A percentile compares a stretch with the other conserved stretches of the same genome.
Evolutionary conservation across 2,113 vertebrate genomes (phyloP).

Genomic region (Rhinoderma darwinii): DNA sequence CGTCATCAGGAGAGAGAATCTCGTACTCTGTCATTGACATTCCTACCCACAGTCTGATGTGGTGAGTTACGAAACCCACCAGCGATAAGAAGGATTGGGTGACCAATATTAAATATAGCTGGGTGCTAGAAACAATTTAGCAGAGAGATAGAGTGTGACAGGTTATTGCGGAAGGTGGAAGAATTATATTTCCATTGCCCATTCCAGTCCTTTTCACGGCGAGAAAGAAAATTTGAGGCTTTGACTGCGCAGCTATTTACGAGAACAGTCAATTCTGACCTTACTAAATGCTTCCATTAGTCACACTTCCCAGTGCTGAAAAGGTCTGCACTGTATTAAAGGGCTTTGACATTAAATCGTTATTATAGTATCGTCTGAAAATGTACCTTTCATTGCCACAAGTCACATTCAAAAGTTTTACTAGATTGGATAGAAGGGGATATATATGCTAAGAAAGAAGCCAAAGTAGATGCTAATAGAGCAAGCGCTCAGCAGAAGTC

Average conservation of each 20-base stretch:
- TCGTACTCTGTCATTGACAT: too few relatives aligned
- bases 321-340: constrained; percentile 44
- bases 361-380: constrained; percentile 33
- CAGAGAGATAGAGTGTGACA: neutral
- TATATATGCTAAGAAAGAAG: neutral
- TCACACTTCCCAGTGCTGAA: constrained; percentile 48
- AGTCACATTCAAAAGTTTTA: constrained; percentile 37
- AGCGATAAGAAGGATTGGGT: neutral
- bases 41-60: too few relatives aligned
- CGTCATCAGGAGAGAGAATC: too few relatives aligned
- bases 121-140: neutral
- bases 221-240: neutral
- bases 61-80: neutral
- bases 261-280: constrained; percentile 45
- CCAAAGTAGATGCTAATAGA: neutral
- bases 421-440: neutral
- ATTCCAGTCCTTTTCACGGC: neutral
- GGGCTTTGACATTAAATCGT: constrained; percentile 45
- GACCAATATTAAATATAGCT: neutral
- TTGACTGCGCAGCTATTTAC: neutral
- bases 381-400: constrained; percentile 32
- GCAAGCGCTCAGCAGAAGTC: neutral
- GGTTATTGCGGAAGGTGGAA: neutral
- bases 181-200: neutral
- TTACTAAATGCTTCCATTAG: constrained; percentile 48